Evolutionary conservation across 2,797 vertebrate genomes (phyloP).

Genomic region (Phalanger gymnotis): DNA sequence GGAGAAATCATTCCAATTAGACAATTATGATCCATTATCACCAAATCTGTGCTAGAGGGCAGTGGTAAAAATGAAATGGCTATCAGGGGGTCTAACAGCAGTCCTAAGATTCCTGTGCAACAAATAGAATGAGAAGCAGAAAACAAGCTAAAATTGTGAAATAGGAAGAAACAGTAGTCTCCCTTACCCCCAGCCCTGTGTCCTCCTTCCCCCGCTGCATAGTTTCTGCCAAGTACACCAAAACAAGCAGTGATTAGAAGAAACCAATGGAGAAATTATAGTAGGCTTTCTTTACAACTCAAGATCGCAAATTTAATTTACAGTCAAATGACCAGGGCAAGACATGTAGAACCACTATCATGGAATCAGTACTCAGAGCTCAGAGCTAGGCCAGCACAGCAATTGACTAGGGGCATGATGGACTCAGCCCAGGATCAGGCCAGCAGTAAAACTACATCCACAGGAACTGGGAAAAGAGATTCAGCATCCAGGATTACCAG

Average conservation of each 20-base stretch:
- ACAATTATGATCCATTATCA: constrained; percentile 32
- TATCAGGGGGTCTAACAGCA: not conserved
- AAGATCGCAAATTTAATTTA: not conserved
- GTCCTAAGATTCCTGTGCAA: not conserved
- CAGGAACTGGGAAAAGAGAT: too few species aligned
- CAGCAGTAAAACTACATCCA: too few species aligned
- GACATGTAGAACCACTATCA: too few species aligned
- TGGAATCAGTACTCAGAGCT: too few species aligned
- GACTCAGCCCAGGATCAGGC: too few species aligned
- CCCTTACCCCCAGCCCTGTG: not conserved
- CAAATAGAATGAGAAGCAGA: not conserved
- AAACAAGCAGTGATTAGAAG: not conserved
- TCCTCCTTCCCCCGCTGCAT: too few species aligned
- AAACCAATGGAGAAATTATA: not conserved
- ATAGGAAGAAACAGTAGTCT: not conserved
- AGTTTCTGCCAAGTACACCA: not conserved
- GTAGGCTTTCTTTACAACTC: not conserved
- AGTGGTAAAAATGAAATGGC: not conserved
- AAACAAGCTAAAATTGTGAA: not conserved
- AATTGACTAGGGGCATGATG: too few species aligned
- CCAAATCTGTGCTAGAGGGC: constrained; percentile 28
- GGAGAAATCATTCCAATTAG: constrained; percentile 44
- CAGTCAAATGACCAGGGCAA: not conserved
- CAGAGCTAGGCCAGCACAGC: too few species aligned
- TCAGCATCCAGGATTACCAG: too few species aligned